Percentiles rank a stretch among this genome's conserved stretches.
Conservation (phyloP, 2,113 vertebrate species). For the Numida meleagris region DNA sequence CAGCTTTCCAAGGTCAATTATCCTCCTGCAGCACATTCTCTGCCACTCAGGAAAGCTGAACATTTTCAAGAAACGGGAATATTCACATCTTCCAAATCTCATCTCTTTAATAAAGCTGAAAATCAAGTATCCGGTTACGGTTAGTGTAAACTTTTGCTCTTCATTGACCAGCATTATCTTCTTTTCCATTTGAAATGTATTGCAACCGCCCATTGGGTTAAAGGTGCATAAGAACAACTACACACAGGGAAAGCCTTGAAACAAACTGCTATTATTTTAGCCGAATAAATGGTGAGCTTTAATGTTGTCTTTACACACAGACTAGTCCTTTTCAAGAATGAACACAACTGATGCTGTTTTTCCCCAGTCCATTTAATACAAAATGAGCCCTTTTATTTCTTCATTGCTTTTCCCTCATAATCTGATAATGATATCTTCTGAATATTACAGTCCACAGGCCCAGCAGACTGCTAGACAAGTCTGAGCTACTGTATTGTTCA, state of each 20-base stretch:
- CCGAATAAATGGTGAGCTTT: background rate
- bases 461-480: background rate
- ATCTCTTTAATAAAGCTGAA: background rate
- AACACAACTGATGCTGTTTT: background rate
- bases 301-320: background rate
- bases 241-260: background rate
- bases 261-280: background rate
- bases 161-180: background rate
- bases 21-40: background rate
- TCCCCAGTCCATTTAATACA: conserved; percentile 15
- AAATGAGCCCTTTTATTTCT: background rate
- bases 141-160: background rate
- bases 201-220: background rate
- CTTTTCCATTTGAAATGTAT: background rate
- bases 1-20: background rate
- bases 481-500: background rate
- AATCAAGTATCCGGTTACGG: background rate
- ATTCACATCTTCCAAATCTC: background rate
- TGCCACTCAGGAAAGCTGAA: background rate
- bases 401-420: background rate
- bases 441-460: conserved; percentile 12
- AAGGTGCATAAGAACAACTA: background rate
- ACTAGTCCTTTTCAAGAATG: background rate
- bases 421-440: conserved; percentile 30
- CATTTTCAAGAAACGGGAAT: background rate